phyloP scores from a whole-genome alignment of 2,888 invertebrate species.

The Agrochola circellaris region DNA sequence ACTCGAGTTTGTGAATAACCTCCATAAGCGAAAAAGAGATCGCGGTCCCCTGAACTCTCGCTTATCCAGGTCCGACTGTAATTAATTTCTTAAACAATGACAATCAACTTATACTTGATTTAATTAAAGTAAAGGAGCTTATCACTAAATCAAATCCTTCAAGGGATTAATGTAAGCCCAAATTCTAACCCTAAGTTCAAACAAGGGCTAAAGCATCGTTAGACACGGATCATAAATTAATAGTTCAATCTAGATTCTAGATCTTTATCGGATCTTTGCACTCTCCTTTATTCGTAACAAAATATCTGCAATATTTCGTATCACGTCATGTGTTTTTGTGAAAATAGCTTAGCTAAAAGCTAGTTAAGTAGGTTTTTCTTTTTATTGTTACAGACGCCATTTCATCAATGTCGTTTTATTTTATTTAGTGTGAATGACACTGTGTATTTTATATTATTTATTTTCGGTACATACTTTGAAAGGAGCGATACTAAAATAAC shows the following conservation, averaged over 20 bases:
- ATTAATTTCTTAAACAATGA: background rate
- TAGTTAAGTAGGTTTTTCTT: background rate
- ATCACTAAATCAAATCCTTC: slow-evolving; percentile 21
- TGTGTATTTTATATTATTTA: slow-evolving; percentile 1
- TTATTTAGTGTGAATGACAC: slow-evolving; percentile 5
- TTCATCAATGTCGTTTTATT: slow-evolving; percentile 1
- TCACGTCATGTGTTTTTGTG: background rate
- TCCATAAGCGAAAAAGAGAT: too few relatives aligned
- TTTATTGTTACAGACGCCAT: background rate
- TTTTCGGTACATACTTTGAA: background rate
- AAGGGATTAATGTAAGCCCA: slow-evolving; percentile 1
- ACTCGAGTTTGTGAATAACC: too few relatives aligned
- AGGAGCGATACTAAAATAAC: background rate
- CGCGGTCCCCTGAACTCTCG: too few relatives aligned
- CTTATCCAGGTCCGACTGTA: background rate
- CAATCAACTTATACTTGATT: background rate
- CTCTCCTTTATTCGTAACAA: background rate
- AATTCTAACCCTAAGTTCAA: slow-evolving; percentile 23
- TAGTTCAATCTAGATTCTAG: slow-evolving; percentile 28
- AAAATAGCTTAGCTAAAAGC: background rate
- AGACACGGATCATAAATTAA: slow-evolving; percentile 31
- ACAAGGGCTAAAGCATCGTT: slow-evolving; percentile 18
- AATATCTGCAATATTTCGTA: slow-evolving; percentile 19
- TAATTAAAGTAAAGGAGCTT: slow-evolving; percentile 8
- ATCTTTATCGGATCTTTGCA: slow-evolving; percentile 44